Conservation (phyloP, 2,113 vertebrate genomes). For the Holacanthus passer region DNA sequence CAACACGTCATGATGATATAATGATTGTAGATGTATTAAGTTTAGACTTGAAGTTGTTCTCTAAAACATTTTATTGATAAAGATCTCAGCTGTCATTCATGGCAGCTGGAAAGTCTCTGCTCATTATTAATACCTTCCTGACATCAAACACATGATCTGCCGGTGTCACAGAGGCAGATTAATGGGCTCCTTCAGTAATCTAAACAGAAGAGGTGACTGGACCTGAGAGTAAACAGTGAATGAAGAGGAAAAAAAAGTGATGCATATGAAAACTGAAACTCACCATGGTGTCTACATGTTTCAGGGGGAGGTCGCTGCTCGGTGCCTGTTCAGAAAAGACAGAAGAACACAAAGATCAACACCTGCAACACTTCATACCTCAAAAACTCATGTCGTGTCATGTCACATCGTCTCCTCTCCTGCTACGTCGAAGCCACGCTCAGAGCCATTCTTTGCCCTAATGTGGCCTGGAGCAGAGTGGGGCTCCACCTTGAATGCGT, state of each 20-base stretch:
- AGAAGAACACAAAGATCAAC: conserved; percentile 40
- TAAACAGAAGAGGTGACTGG: conserved; percentile 9
- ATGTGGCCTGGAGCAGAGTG: conserved; percentile 69
- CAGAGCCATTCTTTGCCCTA: conserved; percentile 72
- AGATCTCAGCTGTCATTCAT: background rate
- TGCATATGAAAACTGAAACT: conserved; percentile 68
- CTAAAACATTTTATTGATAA: background rate
- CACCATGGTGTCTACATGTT: conserved; percentile 89
- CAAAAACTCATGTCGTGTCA: background rate
- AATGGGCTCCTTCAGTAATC: background rate
- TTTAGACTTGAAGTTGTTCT: background rate
- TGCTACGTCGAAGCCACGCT: conserved; percentile 26
- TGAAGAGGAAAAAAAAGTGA: background rate
- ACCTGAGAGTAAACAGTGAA: background rate
- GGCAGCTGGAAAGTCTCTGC: background rate
- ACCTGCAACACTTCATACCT: conserved; percentile 13
- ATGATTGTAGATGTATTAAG: conserved; percentile 1
- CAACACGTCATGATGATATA: too few species aligned
- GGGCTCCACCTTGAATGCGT: conserved; percentile 67
- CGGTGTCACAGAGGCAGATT: background rate
- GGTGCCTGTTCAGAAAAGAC: conserved; percentile 78
- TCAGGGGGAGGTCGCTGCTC: conserved; percentile 84
- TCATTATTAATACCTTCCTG: background rate
- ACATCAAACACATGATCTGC: background rate
- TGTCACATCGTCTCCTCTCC: background rate